A percentile compares a stretch with the other conserved stretches of the same genome.
These are phyloP conservation scores for Paramuricea clavata DNA, from an alignment of 92 coral and sea anemone species.

Conservation along the genomic window DNA sequence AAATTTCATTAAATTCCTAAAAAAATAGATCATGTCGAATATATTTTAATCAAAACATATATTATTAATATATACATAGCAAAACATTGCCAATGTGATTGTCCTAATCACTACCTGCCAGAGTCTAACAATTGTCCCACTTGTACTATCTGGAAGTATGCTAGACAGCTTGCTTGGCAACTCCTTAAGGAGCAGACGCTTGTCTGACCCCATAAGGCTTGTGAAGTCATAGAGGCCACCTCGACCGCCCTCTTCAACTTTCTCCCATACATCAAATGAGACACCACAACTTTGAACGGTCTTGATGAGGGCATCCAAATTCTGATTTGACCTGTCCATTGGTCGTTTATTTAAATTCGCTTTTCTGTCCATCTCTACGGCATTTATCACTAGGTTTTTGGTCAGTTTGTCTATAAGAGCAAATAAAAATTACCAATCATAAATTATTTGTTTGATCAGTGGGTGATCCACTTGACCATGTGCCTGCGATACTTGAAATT, in stretches of 20 bases:
- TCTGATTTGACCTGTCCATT: constrained; percentile 30
- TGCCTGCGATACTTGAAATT: no score
- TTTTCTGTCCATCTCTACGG: constrained; percentile 69
- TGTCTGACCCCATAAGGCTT: constrained; percentile 72
- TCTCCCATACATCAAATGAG: constrained; percentile 73
- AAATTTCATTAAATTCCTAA: constrained; percentile 66
- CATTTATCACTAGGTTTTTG: constrained; percentile 60
- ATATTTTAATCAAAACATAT: no score
- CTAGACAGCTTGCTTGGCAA: constrained; percentile 67
- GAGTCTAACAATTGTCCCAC: no score
- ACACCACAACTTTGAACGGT: constrained; percentile 73
- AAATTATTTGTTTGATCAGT: no score
- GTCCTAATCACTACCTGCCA: no score
- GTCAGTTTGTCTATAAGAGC: constrained; percentile 58
- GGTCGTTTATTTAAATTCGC: constrained; percentile 70
- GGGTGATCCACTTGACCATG: no score
- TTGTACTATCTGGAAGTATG: constrained; percentile 65
- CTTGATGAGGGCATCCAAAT: constrained; percentile 52
- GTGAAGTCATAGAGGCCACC: constrained; percentile 68
- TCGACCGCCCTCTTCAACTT: constrained; percentile 67
- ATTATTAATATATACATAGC: no score
- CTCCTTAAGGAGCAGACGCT: constrained; percentile 58
- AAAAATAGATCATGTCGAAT: no score
- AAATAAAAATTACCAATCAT: no score
- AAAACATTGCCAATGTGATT: no score